These are phyloP conservation scores for Molothrus aeneus DNA, from an alignment of 2,797 vertebrate species.

Conservation along the genomic window DNA sequence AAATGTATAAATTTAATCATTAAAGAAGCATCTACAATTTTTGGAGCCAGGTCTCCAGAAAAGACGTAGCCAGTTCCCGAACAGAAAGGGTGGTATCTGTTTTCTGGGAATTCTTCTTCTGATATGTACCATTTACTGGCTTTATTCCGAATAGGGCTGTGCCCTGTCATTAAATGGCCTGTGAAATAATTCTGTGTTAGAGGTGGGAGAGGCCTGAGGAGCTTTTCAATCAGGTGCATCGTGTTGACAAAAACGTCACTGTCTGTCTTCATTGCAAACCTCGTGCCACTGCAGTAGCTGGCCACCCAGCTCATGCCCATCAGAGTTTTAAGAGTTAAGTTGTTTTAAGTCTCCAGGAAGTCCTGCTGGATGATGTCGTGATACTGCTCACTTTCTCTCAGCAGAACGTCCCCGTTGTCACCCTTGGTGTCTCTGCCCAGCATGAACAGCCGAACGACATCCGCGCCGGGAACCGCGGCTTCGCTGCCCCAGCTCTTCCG, in stretches of 20 bases:
- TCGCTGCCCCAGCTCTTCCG: not conserved
- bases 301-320: constrained; percentile 15
- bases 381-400: not conserved
- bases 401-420: not conserved
- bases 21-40: not conserved
- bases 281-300: not conserved
- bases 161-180: not conserved
- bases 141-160: not conserved
- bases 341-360: constrained; percentile 33
- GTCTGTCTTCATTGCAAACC: constrained; percentile 46
- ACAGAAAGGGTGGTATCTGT: constrained; percentile 24
- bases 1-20: not conserved
- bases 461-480: not conserved
- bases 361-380: constrained; percentile 20
- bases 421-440: not conserved
- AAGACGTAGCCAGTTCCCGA: constrained; percentile 43
- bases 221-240: not conserved
- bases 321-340: constrained; percentile 32
- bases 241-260: constrained; percentile 32
- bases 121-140: constrained; percentile 7
- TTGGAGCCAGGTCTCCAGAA: constrained; percentile 22
- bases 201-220: not conserved
- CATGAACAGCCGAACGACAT: not conserved
- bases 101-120: not conserved
- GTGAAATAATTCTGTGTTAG: constrained; percentile 21